Evolutionary conservation across 1,140 invertebrate genomes (phyloP).

Genomic region (Bathynomus jamesi): DNA sequence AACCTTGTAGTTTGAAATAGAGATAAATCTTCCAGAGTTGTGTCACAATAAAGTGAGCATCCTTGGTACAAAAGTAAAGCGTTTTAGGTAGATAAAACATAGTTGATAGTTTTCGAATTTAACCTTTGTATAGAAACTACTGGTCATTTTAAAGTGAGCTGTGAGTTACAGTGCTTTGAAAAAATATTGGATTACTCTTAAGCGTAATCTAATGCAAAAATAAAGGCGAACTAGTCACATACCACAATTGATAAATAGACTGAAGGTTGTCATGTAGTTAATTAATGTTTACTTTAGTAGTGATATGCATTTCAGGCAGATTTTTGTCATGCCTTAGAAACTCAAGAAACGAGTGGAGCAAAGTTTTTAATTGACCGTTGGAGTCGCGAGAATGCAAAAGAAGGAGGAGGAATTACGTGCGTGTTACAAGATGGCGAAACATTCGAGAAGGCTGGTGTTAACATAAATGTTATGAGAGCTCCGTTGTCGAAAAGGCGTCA

Average conservation of each 20-base stretch:
- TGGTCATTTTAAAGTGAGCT: too few species aligned
- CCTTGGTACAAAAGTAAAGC: too few species aligned
- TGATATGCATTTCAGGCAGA: constrained; percentile 55
- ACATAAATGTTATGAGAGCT: constrained; percentile 90
- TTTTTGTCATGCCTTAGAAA: constrained; percentile 75
- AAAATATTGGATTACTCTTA: too few species aligned
- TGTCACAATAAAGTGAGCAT: too few species aligned
- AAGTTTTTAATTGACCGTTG: constrained; percentile 84
- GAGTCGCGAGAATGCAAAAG: constrained; percentile 61
- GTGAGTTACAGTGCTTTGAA: too few species aligned
- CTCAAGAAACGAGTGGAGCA: constrained; percentile 61
- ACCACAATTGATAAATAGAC: not conserved
- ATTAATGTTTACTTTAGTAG: not conserved
- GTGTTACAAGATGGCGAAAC: constrained; percentile 89
- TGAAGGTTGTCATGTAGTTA: not conserved
- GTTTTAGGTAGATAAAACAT: too few species aligned
- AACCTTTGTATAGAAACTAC: too few species aligned
- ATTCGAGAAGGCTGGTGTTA: constrained; percentile 96
- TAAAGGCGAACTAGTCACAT: too few species aligned
- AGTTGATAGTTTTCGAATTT: too few species aligned
- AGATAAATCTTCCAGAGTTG: too few species aligned
- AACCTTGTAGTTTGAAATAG: too few species aligned
- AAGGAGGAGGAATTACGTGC: constrained; percentile 92
- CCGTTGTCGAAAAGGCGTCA: constrained; percentile 70
- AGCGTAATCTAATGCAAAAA: too few species aligned